Evolutionary conservation across 2,113 vertebrate species (phyloP), one percentile per base, ranked within the genome.

Genomic region (Gobius niger): DNA sequence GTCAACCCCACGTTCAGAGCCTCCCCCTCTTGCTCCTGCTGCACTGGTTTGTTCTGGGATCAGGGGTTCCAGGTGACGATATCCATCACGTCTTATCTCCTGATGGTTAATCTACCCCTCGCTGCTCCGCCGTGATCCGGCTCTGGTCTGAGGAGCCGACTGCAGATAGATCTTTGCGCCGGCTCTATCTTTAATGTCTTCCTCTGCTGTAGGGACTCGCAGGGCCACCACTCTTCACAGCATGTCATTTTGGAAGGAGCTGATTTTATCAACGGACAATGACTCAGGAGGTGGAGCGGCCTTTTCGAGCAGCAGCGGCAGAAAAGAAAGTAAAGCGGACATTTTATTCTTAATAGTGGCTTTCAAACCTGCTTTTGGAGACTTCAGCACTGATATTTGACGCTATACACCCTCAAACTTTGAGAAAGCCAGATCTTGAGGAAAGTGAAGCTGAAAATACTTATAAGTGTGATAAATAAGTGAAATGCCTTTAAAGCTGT

Each of bases 61-160:
- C 76, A 73, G 76, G 72, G 71, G 75, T 66, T 75, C 78, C 53
- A 70, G 71, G 64, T 67, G 42, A 73, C 75, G 63, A 73, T 77
- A 75, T 82, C 72, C 42, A 72, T 78, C 70, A 75, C 60, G 63
- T 78, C 81, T 77, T 81, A 80, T 86, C 78, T 69, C 68, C 73
- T 74, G 71, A 79, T 82, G 79, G 78, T 75, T 81, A 84, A 82
- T 86, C 75, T 71, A 71, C 64, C 64, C 49, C 9, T 63, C 64
- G 7, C 52, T 42, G 52, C 49, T 64, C 60, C 40, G n/a, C 57
- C 7, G 40, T 14, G 57, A 14, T 9, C 15, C 57, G 1, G 2
- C 57, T n/a, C 57, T 3, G 13, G 4, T 42, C 57, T 1, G 8
- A 41, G 47, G 68, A 72, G 76, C 11, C 46, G 67, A 63, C 47